phyloP scores from a whole-genome alignment of 2,797 vertebrate species.

The Masticophis lateralis region DNA sequence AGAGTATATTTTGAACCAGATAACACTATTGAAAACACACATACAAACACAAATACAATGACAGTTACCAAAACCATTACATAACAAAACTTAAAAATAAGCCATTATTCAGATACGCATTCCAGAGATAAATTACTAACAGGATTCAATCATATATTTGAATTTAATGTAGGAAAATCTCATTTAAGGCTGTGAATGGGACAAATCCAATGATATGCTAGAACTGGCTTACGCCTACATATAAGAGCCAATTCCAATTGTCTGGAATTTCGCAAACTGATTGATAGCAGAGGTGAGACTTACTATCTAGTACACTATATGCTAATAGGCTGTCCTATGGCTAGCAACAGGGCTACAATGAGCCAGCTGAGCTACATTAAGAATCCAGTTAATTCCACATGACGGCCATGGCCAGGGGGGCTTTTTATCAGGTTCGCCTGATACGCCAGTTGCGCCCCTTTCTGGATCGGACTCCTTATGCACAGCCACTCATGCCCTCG shows the following conservation, averaged over 20 bases:
- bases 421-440: too few relatives aligned
- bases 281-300: background rate
- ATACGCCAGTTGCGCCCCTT: too few relatives aligned
- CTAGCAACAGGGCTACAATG: background rate
- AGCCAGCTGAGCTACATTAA: background rate
- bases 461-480: too few relatives aligned
- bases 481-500: too few relatives aligned
- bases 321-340: background rate
- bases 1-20: constrained; percentile 81
- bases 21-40: constrained; percentile 64
- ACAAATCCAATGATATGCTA: background rate
- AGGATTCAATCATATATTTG: background rate
- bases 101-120: background rate
- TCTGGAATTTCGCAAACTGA: background rate
- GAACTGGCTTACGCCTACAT: background rate
- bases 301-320: background rate
- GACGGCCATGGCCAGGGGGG: too few relatives aligned
- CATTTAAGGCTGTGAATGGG: background rate
- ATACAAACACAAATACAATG: background rate
- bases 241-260: background rate
- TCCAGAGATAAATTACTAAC: background rate
- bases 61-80: background rate
- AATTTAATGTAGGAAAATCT: constrained; percentile 1
- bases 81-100: background rate
- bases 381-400: background rate